Evolutionary conservation across 2,113 vertebrate species (phyloP).

Genomic region (Anseranas semipalmata): DNA sequence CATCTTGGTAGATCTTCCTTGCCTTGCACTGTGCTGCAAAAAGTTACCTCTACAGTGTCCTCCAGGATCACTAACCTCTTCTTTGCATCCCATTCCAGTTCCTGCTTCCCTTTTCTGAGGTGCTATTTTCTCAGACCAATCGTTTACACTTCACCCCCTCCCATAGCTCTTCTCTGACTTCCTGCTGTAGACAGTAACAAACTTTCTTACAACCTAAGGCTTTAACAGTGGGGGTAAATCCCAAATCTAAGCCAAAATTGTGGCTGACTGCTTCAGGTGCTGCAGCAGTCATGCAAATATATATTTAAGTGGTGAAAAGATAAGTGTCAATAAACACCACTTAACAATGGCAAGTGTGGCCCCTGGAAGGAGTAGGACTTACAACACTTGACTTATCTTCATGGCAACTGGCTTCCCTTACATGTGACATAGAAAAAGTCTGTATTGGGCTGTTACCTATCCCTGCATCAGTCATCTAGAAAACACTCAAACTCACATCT

Average conservation of each 20-base stretch:
- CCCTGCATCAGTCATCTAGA: background rate
- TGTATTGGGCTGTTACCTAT: rapidly evolving
- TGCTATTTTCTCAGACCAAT: background rate
- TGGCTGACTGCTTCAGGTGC: background rate
- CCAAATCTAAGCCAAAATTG: background rate
- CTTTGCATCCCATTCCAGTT: background rate
- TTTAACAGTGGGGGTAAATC: background rate
- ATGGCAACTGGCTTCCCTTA: background rate
- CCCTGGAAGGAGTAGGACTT: background rate
- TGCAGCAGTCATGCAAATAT: background rate
- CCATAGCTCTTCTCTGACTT: background rate
- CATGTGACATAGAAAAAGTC: background rate
- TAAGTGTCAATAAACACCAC: background rate
- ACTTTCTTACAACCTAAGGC: background rate
- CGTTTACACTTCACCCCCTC: background rate
- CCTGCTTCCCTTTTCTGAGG: background rate
- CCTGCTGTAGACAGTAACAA: background rate
- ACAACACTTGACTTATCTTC: background rate
- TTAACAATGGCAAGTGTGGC: background rate
- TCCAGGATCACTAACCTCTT: background rate
- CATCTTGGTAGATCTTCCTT: background rate
- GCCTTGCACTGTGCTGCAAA: background rate
- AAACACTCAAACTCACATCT: background rate
- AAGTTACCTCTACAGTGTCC: background rate
- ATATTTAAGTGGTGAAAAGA: background rate